Evolutionary conservation across 2,888 invertebrate genomes (phyloP).

Genomic region (Taenaris catops): DNA sequence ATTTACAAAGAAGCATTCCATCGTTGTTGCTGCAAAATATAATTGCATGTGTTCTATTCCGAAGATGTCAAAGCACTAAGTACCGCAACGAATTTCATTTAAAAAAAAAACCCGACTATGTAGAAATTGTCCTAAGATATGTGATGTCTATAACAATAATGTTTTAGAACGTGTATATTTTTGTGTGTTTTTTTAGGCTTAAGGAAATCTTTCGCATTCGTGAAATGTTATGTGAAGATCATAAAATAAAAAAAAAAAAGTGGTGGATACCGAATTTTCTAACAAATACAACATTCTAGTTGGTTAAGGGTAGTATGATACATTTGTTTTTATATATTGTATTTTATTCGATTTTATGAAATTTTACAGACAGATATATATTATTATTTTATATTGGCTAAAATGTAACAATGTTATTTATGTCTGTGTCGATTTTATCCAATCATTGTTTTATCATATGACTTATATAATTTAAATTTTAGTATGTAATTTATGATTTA

Average conservation of each 20-base stretch:
- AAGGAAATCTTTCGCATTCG: constrained; percentile 59
- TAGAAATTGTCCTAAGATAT: constrained; percentile 71
- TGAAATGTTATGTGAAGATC: constrained; percentile 75
- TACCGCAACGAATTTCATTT: constrained; percentile 71
- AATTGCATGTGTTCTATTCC: constrained; percentile 40
- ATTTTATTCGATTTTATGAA: too few relatives aligned
- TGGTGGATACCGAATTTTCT: too few relatives aligned
- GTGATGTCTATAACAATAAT: constrained; percentile 78
- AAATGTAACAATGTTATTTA: constrained; percentile 35
- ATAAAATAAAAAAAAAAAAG: constrained; percentile 8
- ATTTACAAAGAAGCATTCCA: constrained; percentile 56
- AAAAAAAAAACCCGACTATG: constrained; percentile 59
- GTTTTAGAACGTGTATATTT: constrained; percentile 74
- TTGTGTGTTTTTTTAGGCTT: constrained; percentile 71
- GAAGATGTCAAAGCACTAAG: constrained; percentile 34
- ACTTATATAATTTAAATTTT: too few relatives aligned
- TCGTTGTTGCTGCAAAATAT: background rate
- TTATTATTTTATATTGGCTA: constrained; percentile 34
- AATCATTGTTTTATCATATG: constrained; percentile 54
- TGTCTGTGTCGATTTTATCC: constrained; percentile 36
- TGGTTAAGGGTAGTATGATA: too few relatives aligned
- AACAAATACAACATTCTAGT: too few relatives aligned
- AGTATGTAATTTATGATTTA: too few relatives aligned
- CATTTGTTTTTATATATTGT: too few relatives aligned
- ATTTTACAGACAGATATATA: too few relatives aligned